A percentile compares a stretch with the other conserved stretches of the same genome.
Conservation (phyloP, 30 jellyfish, hydroid and myxozoan genomes). For the Calvadosia cruxmelitensis region DNA sequence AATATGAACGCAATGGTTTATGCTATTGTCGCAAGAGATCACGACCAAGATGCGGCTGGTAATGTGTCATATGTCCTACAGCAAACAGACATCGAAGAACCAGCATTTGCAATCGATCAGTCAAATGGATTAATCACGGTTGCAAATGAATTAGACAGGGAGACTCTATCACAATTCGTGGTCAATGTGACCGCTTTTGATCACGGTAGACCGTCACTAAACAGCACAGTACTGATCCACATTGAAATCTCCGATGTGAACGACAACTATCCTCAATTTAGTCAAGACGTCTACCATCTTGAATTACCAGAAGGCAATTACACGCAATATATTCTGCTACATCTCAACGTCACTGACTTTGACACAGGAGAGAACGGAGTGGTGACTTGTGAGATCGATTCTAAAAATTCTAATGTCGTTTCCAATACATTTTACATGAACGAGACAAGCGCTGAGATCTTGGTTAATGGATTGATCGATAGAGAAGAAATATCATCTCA, state of each 20-base stretch:
- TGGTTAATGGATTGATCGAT: background rate
- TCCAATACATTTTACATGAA: background rate
- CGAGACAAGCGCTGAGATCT: background rate
- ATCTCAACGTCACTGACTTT: background rate
- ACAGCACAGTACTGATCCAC: background rate
- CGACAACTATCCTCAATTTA: background rate
- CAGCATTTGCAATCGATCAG: no score
- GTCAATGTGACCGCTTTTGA: no score
- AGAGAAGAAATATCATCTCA: background rate
- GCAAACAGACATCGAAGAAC: no score
- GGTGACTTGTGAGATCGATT: background rate
- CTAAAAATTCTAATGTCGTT: background rate
- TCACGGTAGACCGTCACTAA: no score
- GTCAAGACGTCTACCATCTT: background rate
- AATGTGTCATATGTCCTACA: no score
- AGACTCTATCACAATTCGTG: no score
- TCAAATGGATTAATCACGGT: no score
- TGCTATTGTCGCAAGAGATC: background rate
- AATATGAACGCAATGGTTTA: background rate
- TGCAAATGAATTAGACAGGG: no score
- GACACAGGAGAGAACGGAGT: background rate
- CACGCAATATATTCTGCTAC: background rate
- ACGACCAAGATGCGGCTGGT: background rate
- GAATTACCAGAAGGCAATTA: background rate
- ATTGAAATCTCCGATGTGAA: background rate